These are phyloP conservation scores for Microcebus jonahi DNA, from an alignment of 2,113 vertebrate species.

Conservation along the genomic window DNA sequence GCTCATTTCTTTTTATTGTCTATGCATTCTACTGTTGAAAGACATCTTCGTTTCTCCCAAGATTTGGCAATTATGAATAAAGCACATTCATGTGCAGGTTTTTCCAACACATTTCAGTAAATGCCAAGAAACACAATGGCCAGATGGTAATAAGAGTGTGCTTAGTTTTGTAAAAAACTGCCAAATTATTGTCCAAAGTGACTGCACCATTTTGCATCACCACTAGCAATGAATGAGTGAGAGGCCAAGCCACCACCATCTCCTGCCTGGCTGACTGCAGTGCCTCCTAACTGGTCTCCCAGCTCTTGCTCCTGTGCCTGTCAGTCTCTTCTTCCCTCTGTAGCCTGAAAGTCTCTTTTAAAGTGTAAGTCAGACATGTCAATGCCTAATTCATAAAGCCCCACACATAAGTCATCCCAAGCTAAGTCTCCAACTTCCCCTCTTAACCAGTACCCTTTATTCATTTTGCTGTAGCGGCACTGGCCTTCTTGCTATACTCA, in stretches of 20 bases:
- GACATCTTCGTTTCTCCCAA: background rate
- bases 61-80: background rate
- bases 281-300: background rate
- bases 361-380: background rate
- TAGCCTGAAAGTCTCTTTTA: background rate
- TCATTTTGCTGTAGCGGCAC: background rate
- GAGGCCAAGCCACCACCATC: background rate
- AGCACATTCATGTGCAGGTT: background rate
- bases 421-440: background rate
- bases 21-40: background rate
- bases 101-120: background rate
- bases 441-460: background rate
- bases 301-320: background rate
- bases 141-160: background rate
- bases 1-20: background rate
- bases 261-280: background rate
- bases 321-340: background rate
- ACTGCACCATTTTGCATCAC: background rate
- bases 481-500: background rate
- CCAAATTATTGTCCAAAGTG: background rate
- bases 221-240: background rate
- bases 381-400: background rate
- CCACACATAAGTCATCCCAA: background rate
- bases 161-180: background rate
- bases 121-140: background rate